Percentiles rank a stretch among this genome's conserved stretches.
phyloP scores from a whole-genome alignment of 2,113 vertebrate species.

The Pelobates fuscus region DNA sequence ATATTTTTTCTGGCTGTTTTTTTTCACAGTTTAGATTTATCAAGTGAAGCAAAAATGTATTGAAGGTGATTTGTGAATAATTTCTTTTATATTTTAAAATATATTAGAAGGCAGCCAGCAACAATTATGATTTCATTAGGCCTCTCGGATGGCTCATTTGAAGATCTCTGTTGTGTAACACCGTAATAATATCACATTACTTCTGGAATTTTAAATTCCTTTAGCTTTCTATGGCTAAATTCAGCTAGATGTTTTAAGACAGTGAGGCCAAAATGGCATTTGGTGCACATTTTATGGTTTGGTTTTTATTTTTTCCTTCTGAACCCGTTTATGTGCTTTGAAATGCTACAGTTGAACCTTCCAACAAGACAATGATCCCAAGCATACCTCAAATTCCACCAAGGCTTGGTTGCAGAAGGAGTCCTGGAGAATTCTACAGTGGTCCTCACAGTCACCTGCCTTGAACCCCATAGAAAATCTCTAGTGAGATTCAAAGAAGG shows the following conservation, averaged over 20 bases:
- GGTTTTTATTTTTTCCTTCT: too few relatives aligned
- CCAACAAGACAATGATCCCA: too few relatives aligned
- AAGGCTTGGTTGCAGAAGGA: too few relatives aligned
- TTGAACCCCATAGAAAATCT: too few relatives aligned
- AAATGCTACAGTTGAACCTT: too few relatives aligned
- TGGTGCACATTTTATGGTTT: too few relatives aligned
- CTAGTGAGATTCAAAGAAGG: too few relatives aligned
- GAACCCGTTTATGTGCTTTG: too few relatives aligned
- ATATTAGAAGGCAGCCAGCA: not conserved
- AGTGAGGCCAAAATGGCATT: not conserved
- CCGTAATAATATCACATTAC: not conserved
- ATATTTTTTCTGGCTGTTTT: not conserved
- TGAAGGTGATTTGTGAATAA: conserved; percentile 11
- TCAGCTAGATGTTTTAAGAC: not conserved
- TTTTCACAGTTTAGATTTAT: not conserved
- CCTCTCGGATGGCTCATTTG: not conserved
- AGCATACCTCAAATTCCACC: too few relatives aligned
- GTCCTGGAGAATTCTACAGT: too few relatives aligned
- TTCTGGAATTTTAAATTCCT: not conserved
- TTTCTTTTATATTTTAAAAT: not conserved
- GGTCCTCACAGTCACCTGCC: too few relatives aligned
- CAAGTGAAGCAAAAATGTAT: not conserved
- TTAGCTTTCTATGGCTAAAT: not conserved
- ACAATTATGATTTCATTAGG: conserved; percentile 21
- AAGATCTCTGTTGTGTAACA: not conserved